Percentiles rank a stretch among this genome's conserved stretches.
Conservation (phyloP, 2,888 invertebrate species). For the Macropis europaea region DNA sequence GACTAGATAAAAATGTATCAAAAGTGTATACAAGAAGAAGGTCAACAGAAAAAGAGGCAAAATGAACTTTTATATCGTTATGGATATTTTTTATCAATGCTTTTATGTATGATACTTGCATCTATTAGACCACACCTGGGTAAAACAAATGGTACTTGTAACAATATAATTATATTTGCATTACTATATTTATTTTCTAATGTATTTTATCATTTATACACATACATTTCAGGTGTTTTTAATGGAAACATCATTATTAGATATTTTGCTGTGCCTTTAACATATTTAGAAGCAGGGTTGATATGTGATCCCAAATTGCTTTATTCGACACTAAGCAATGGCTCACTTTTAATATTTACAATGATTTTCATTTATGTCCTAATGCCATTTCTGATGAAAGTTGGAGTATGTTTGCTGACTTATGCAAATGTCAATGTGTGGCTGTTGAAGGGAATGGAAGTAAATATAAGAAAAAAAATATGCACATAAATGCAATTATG, state of each 20-base stretch:
- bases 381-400: slow-evolving; percentile 71
- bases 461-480: slow-evolving; percentile 54
- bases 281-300: slow-evolving; percentile 76
- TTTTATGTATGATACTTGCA: slow-evolving; percentile 74
- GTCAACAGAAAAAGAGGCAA: slow-evolving; percentile 43
- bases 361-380: slow-evolving; percentile 73
- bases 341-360: slow-evolving; percentile 71
- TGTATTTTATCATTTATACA: neutral
- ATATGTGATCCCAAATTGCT: slow-evolving; percentile 72
- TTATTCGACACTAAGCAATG: slow-evolving; percentile 67
- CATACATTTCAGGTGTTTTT: slow-evolving; percentile 65
- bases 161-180: neutral
- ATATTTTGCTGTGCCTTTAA: slow-evolving; percentile 76
- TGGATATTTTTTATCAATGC: slow-evolving; percentile 74
- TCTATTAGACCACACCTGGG: slow-evolving; percentile 73
- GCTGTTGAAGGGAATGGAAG: slow-evolving; percentile 77
- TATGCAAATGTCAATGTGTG: slow-evolving; percentile 72
- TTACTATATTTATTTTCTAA: neutral
- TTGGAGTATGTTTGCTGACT: slow-evolving; percentile 69
- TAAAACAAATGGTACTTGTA: slow-evolving; percentile 63
- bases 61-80: slow-evolving; percentile 66
- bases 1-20: slow-evolving; percentile 34
- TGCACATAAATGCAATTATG: neutral
- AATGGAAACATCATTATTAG: slow-evolving; percentile 74
- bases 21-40: slow-evolving; percentile 19